Base-by-base conservation (phyloP, 2,797 vertebrate species). In the Sebastes cheni region DNA sequence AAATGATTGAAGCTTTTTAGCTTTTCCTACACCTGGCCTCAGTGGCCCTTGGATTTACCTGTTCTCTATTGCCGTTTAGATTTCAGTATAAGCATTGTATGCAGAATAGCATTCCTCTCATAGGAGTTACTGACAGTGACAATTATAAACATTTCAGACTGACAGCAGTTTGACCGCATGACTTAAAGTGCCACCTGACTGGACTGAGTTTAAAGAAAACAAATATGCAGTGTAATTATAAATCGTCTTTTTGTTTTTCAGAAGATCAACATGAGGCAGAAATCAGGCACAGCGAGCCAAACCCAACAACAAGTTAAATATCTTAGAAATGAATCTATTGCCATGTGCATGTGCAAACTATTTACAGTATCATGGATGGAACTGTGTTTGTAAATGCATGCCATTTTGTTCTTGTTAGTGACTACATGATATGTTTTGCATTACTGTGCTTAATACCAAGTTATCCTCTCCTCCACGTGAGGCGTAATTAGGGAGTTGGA, bases 311-410 rank as follows among this genome's bases (percentile, higher is more conserved):
- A 66, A 25, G 6, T 3, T 23, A 4, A 1, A 42, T 58, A 75
- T 30, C 8, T 22, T 23, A 46, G 4, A 36, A 12, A 30, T 36
- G 8, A 39, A 81, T 75, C 8, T 25, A 3, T 75, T 77, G n/a
- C 14, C 30, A 9, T 61, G 25, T 71, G 82, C 78, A 89, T 56
- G 78, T 59, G n/a, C 34, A 67, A 72, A 56, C 25, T 67, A 67
- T 66, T 67, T 56, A 69, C 30, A 75, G 25, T 67, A 55, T 81
- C 58, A 77, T 32, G 27, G 71, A 67, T 68, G n/a, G 55, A 82
- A n/a, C 9, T 73, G 80, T 77, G 56, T 84, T 77, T 82, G 59
- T 67, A 72, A 83, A 76, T 62, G 89, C 86, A 89, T 90, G 86
- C 20, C 25, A 50, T 52, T 67, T 39, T 66, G 64, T 81, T 79